These are phyloP conservation scores for Cheiracanthium punctorium DNA, from an alignment of 2,888 invertebrate genomes.

Conservation along the genomic window DNA sequence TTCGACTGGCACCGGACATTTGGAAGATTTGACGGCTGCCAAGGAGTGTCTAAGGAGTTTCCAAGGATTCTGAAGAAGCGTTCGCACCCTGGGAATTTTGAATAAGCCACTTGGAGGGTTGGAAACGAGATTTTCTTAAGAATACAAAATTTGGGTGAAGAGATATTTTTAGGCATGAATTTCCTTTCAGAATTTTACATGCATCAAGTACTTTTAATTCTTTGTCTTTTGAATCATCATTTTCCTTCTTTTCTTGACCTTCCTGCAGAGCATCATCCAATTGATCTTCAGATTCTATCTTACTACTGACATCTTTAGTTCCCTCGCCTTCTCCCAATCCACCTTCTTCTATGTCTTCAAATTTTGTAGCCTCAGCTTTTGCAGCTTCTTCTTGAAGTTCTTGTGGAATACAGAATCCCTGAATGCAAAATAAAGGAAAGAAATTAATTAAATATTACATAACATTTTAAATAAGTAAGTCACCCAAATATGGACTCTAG, in stretches of 20 bases:
- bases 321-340: slow-evolving; percentile 96
- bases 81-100: too few species aligned
- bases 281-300: slow-evolving; percentile 91
- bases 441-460: background rate
- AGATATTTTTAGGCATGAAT: too few species aligned
- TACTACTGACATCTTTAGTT: slow-evolving; percentile 95
- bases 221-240: slow-evolving; percentile 79
- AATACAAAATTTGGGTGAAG: too few species aligned
- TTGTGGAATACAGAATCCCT: slow-evolving; percentile 94
- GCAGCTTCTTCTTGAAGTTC: slow-evolving; percentile 82
- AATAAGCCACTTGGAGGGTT: too few species aligned
- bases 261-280: slow-evolving; percentile 90
- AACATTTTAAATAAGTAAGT: too few species aligned
- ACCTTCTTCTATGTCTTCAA: slow-evolving; percentile 81
- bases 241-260: slow-evolving; percentile 87
- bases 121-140: too few species aligned
- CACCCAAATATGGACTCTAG: too few species aligned
- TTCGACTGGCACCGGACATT: too few species aligned
- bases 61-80: too few species aligned
- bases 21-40: too few species aligned
- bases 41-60: too few species aligned
- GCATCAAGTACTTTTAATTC: slow-evolving; percentile 29
- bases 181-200: too few species aligned
- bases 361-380: slow-evolving; percentile 77
- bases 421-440: slow-evolving; percentile 66